A percentile compares a stretch with the other conserved stretches of the same genome.
Evolutionary conservation across 2,113 vertebrate species (phyloP).

Genomic region (Apodemus sylvaticus): DNA sequence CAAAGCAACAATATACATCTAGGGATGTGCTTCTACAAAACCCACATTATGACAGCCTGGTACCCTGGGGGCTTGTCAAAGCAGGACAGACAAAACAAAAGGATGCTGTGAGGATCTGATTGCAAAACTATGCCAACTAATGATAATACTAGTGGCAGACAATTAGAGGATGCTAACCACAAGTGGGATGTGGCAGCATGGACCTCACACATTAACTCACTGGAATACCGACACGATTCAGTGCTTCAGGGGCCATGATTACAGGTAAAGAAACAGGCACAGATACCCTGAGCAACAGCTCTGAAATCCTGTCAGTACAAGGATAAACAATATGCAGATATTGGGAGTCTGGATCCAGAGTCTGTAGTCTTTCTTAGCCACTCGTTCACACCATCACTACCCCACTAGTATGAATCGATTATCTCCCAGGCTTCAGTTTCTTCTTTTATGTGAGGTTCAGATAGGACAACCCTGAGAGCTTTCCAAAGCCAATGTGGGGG

Average conservation of each 20-base stretch:
- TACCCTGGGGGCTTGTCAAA: not conserved
- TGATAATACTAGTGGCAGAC: not conserved
- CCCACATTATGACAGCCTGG: not conserved
- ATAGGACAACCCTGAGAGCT: not conserved
- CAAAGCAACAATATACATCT: not conserved
- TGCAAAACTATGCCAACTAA: not conserved
- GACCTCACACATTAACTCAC: not conserved
- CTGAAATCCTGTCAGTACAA: not conserved
- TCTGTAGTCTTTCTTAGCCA: not conserved
- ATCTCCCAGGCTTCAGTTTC: not conserved
- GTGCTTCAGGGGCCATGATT: no score
- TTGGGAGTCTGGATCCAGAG: not conserved
- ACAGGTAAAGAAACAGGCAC: not conserved
- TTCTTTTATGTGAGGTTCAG: not conserved
- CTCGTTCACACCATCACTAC: not conserved
- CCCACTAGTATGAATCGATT: not conserved
- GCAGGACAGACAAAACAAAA: not conserved
- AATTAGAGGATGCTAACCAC: not conserved
- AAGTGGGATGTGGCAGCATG: accelerated
- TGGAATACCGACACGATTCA: not conserved
- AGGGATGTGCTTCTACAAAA: not conserved
- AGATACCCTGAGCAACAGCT: not conserved
- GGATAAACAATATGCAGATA: no score
- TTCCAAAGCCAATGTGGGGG: not conserved
- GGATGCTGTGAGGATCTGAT: not conserved